These are phyloP conservation scores for Phyto melanocephala DNA, from an alignment of 2,888 invertebrate genomes.

Conservation along the genomic window DNA sequence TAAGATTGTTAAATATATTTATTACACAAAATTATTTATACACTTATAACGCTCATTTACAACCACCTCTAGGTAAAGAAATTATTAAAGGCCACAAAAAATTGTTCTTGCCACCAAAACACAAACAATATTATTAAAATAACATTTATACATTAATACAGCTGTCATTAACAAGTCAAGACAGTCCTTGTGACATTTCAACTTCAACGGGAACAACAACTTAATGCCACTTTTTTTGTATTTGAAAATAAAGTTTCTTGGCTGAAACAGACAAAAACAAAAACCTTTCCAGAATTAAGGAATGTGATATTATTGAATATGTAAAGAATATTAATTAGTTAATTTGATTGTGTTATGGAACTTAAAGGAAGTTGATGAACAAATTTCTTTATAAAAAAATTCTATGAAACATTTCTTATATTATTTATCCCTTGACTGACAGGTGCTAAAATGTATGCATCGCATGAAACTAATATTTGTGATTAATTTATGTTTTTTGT, in stretches of 20 bases:
- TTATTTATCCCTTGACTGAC: neutral
- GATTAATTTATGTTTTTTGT: constrained; percentile 17
- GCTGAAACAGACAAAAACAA: neutral
- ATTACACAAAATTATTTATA: constrained; percentile 20
- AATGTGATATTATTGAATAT: constrained; percentile 39
- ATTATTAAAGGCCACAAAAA: neutral
- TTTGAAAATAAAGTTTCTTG: constrained; percentile 23
- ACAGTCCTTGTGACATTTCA: constrained; percentile 55
- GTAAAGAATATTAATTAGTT: constrained; percentile 52
- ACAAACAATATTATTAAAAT: neutral
- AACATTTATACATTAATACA: constrained; percentile 36
- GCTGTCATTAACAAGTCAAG: constrained; percentile 44
- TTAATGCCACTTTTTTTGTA: neutral
- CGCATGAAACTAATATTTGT: neutral
- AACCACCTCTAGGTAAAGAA: neutral
- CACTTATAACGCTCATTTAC: neutral
- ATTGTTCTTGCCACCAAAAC: neutral
- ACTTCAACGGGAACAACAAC: constrained; percentile 16
- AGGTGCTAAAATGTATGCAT: constrained; percentile 41
- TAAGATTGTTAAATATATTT: constrained; percentile 14
- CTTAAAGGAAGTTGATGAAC: constrained; percentile 11
- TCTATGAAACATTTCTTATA: neutral
- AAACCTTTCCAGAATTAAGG: neutral
- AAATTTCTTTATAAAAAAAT: neutral
- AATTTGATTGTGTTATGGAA: constrained; percentile 2